phyloP scores from a whole-genome alignment of 1,140 invertebrate genomes.

The Eumaeus atala region DNA sequence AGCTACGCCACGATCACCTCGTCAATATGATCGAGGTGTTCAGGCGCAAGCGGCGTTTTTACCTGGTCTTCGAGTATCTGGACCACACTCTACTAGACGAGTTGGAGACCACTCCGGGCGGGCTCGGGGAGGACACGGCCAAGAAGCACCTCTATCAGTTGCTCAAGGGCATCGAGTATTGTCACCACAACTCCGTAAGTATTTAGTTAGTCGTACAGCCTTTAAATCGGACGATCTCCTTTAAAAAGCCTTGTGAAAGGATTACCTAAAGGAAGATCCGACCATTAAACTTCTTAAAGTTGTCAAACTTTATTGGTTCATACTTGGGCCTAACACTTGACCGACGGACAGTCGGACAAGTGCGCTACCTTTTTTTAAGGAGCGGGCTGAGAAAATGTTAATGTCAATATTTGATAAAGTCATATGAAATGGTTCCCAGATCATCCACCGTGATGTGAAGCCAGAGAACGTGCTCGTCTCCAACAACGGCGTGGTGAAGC shows the following conservation, averaged over 20 bases:
- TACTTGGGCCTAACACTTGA: too few relatives aligned
- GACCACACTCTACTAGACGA: conserved; percentile 91
- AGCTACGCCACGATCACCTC: conserved; percentile 90
- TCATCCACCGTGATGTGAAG: conserved; percentile 93
- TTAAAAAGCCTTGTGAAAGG: too few relatives aligned
- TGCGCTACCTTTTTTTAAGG: too few relatives aligned
- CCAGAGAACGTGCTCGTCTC: conserved; percentile 94
- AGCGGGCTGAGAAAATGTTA: too few relatives aligned
- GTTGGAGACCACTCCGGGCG: conserved; percentile 80
- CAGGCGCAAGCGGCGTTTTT: conserved; percentile 85
- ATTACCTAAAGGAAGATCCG: too few relatives aligned
- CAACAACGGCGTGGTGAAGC: conserved; percentile 85
- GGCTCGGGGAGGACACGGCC: conserved; percentile 81
- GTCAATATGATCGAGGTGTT: conserved; percentile 94
- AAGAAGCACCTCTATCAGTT: conserved; percentile 88
- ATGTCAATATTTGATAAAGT: too few relatives aligned
- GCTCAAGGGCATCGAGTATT: conserved; percentile 88
- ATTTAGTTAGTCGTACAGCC: not conserved
- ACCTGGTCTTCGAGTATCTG: conserved; percentile 92
- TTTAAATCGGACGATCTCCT: too few relatives aligned
- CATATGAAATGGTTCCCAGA: conserved; percentile 69
- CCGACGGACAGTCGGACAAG: too few relatives aligned
- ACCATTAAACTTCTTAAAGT: too few relatives aligned
- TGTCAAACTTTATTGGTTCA: too few relatives aligned
- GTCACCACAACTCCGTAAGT: conserved; percentile 88